phyloP scores from a whole-genome alignment of 2,797 vertebrate genomes.

The Pelobates cultripes region DNA sequence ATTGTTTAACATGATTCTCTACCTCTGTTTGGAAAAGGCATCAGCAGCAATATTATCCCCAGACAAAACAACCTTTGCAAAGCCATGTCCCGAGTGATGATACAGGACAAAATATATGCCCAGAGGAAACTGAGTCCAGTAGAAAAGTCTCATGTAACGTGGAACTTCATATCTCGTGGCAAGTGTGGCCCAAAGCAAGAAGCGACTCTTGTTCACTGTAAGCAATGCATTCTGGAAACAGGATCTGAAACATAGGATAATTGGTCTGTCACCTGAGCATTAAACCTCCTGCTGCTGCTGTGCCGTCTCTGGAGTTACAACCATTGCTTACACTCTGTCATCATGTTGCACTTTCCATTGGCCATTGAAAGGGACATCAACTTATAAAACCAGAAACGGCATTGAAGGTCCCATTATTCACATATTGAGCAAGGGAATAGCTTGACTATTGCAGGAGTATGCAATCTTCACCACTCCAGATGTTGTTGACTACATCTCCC shows the following conservation, averaged over 20 bases:
- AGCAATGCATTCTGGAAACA: slow-evolving; percentile 22
- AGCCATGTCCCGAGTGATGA: slow-evolving; percentile 23
- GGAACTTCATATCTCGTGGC: slow-evolving; percentile 12
- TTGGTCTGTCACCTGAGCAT: slow-evolving; percentile 37
- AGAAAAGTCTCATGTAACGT: slow-evolving; percentile 1
- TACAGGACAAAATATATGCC: neutral
- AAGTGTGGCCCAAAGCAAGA: slow-evolving; percentile 8
- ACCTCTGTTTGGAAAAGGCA: slow-evolving; percentile 37
- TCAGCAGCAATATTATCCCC: slow-evolving; percentile 29
- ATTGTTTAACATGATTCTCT: neutral
- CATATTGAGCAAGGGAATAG: no score
- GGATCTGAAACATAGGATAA: slow-evolving; percentile 39
- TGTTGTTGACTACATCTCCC: no score
- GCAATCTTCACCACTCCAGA: no score
- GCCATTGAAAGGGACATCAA: neutral
- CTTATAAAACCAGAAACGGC: slow-evolving; percentile 4
- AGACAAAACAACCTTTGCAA: slow-evolving; percentile 10
- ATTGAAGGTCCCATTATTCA: no score
- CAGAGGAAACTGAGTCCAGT: neutral
- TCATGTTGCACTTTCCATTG: slow-evolving; percentile 51
- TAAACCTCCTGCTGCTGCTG: slow-evolving; percentile 34
- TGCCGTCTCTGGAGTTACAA: slow-evolving; percentile 37
- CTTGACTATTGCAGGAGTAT: no score
- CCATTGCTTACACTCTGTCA: slow-evolving; percentile 49
- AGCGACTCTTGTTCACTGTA: slow-evolving; percentile 17